These are phyloP conservation scores for Drosophila cracens DNA, from an alignment of 2,888 invertebrate species.

Conservation along the genomic window DNA sequence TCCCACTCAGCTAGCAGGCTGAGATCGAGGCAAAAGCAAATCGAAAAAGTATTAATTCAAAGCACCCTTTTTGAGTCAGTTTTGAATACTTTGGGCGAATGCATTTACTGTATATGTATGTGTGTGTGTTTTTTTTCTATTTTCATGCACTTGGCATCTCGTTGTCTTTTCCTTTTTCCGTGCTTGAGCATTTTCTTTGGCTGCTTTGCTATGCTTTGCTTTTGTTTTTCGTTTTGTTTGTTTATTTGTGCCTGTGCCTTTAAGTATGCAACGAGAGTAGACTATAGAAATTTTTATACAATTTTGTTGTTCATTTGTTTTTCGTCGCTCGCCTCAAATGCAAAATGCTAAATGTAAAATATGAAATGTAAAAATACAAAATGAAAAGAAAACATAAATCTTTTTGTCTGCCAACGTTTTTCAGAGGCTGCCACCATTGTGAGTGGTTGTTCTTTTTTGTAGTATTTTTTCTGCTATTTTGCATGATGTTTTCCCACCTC, in stretches of 20 bases:
- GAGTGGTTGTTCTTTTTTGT: conserved; percentile 32
- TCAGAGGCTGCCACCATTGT: conserved; percentile 35
- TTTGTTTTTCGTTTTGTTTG: neutral
- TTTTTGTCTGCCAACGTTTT: conserved; percentile 56
- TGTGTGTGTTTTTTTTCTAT: conserved; percentile 26
- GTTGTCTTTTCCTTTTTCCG: conserved; percentile 62
- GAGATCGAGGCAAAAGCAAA: conserved; percentile 46
- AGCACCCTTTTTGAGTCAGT: conserved; percentile 48
- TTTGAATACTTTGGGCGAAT: conserved; percentile 38
- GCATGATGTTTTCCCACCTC: conserved; percentile 43
- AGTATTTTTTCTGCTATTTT: conserved; percentile 21
- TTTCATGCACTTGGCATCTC: conserved; percentile 52
- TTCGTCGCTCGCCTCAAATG: conserved; percentile 39
- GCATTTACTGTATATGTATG: conserved; percentile 28
- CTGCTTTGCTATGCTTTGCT: conserved; percentile 4
- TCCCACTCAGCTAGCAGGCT: conserved; percentile 14
- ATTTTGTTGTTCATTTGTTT: conserved; percentile 81
- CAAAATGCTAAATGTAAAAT: conserved; percentile 44
- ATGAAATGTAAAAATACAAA: conserved; percentile 37
- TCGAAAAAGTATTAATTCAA: conserved; percentile 68
- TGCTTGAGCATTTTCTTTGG: conserved; percentile 50
- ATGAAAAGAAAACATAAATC: conserved; percentile 71
- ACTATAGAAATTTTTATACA: conserved; percentile 76
- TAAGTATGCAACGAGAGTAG: conserved; percentile 64
- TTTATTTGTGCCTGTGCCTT: conserved; percentile 39